These are phyloP conservation scores for Hyperoplus immaculatus DNA, from an alignment of 2,797 vertebrate species.

Conservation along the genomic window DNA sequence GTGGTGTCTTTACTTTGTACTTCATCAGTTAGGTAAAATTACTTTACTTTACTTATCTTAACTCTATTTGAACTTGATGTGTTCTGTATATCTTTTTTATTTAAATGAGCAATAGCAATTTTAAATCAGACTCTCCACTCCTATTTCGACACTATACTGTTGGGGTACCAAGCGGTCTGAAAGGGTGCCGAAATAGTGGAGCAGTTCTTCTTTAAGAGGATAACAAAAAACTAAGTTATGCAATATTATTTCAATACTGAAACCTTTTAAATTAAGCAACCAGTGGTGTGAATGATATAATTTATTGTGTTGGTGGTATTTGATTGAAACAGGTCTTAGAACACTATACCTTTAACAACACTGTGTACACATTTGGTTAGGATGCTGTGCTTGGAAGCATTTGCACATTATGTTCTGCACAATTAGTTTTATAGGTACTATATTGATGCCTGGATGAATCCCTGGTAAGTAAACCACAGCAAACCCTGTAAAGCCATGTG, in stretches of 20 bases:
- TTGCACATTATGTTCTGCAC: constrained; percentile 4
- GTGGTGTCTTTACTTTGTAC: neutral
- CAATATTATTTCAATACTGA: neutral
- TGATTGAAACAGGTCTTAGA: constrained; percentile 14
- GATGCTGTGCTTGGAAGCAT: constrained; percentile 1
- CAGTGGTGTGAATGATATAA: neutral
- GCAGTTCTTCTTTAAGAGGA: neutral
- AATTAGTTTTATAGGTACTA: constrained; percentile 26
- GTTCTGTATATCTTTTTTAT: neutral
- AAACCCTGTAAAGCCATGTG: neutral
- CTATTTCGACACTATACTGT: no score
- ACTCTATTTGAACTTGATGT: neutral
- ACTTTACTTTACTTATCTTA: neutral
- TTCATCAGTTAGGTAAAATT: neutral
- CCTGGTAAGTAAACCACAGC: constrained; percentile 3
- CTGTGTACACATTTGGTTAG: neutral
- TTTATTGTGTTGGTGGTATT: neutral
- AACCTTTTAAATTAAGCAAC: neutral
- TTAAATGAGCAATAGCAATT: neutral
- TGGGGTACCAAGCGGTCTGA: no score
- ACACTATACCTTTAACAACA: constrained; percentile 1
- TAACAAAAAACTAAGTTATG: neutral
- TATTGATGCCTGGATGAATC: constrained; percentile 7
- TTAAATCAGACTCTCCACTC: neutral
- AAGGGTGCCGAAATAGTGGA: neutral